Evolutionary conservation across 2,113 vertebrate genomes (phyloP).

Genomic region (Emydocephalus ijimae): DNA sequence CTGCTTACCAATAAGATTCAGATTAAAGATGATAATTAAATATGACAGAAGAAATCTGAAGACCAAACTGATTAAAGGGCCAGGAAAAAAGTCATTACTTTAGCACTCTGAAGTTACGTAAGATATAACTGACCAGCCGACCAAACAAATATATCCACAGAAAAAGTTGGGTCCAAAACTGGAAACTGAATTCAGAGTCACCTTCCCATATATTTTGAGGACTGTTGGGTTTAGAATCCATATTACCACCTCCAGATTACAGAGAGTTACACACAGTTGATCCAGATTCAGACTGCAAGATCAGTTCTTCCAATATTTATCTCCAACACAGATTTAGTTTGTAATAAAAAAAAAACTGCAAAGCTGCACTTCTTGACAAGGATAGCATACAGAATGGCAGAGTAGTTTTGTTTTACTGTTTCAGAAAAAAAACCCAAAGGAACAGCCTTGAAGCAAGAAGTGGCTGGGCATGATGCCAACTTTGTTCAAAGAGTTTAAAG

Average conservation of each 20-base stretch:
- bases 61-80: neutral
- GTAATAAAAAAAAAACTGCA: neutral
- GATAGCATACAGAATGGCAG: neutral
- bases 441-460: constrained; percentile 7
- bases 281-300: neutral
- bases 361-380: neutral
- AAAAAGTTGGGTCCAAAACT: constrained; percentile 32
- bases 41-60: constrained; percentile 29
- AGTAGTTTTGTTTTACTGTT: constrained; percentile 17
- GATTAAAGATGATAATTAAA: constrained; percentile 28
- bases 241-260: neutral
- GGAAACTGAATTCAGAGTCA: constrained; percentile 7
- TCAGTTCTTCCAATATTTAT: neutral
- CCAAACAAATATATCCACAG: constrained; percentile 31
- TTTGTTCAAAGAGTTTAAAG: constrained; percentile 29
- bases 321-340: neutral
- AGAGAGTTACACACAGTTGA: neutral
- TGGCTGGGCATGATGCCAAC: constrained; percentile 18
- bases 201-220: constrained; percentile 1
- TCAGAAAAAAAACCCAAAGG: constrained; percentile 12
- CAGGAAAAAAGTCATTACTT: neutral
- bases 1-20: neutral
- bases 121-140: constrained; percentile 17
- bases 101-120: neutral
- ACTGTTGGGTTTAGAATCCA: neutral